Base-by-base conservation (phyloP, 1,140 invertebrate genomes). In the Leptinotarsa lineolata region DNA sequence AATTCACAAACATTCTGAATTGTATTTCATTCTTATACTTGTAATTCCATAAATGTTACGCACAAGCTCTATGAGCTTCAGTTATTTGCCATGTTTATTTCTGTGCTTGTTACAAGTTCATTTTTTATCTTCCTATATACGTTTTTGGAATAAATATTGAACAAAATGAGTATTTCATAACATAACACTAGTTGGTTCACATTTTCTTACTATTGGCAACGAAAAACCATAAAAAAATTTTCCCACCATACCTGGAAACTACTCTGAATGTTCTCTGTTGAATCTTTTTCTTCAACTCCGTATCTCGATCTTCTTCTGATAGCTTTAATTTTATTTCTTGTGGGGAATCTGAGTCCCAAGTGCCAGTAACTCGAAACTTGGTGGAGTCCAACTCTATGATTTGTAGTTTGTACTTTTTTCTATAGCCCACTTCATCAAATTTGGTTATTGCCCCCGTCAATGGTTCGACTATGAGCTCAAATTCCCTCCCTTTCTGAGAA, bases 331-430 rank as follows among this genome's bases (percentile, higher is more conserved):
- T 65, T 18, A 83, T 84, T 68, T 88, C 81, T 48, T 87, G 84
- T 67, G 86, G 86, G 5, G 80, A 78, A 0, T 75, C 73, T 0
- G 89, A 85, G 78, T 89, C 87, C 92, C 92, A 93, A 20, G 86
- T 87, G 6, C 89, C 91, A 11, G 89, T 90, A 75, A 89, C 87
- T 46, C 88, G 84, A 73, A 89, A 89, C 71, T 83, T 83, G 61
- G 86, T 86, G 12, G 58, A 5, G 21, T 68, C 54, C 79, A 94
- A 86, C 84, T 95, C 93, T 76, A 96, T 89, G 67, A 97, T 90
- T 79, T 94, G 91, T 20, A 96, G 83, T 21, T 90, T 88, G 78
- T 94, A 95, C 73, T 91, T 89, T 59, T 86, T 88, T 59, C 94
- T 84, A 78, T 91, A 70, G 6, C 81, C 82, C 12, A 75, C 66